Evolutionary conservation across 1,140 invertebrate species (phyloP), one percentile per base, ranked within the genome.

Genomic region (Panagrolaimus sp.): DNA sequence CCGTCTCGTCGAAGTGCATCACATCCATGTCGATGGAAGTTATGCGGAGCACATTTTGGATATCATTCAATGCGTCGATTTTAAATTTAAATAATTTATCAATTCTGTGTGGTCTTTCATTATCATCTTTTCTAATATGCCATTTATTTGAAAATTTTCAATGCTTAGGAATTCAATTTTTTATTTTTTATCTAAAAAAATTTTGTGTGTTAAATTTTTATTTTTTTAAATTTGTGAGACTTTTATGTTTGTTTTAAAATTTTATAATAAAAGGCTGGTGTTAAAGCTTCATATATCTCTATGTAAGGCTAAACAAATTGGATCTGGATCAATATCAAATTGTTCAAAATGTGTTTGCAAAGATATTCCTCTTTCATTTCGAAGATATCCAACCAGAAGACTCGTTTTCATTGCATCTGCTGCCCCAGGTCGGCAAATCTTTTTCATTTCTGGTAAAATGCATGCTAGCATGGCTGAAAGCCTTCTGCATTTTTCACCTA

Each of bases 1-100:
- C 52, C 52, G 10, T 58, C 52, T 58, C 52, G 52, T 28, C 52
- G 52, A 58, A 58, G 52, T 26, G 52, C 52, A 26, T 58, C 52
- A 5, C 52, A 58, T 28, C 52, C 52, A 17, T 58, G 52, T n/a
- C 52, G 52, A 58, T 58, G 52, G 52, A 58, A 58, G 52, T 17
- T 58, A 28, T 58, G 52, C 28, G 52, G 52, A 26, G 52, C 52
- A 26, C 52, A 58, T 58, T 58, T 58, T 28, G 52, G 52, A 12
- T 58, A 58, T 58, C 32, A 38, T 38, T 38, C 32, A 38, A 26
- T 28, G 21, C 52, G 52, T 58, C 52, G 52, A 26, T 58, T 58
- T n/a, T 58, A 28, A 58, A 58, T 58, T 58, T 17, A 4, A 21
- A 21, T 14, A n/a, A 21, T 21, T 58, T 58, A 24, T 26, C 21